A percentile compares a stretch with the other conserved stretches of the same genome.
These are phyloP conservation scores for Aphelenchoides besseyi DNA, from an alignment of 1,140 invertebrate species.

Conservation along the genomic window DNA sequence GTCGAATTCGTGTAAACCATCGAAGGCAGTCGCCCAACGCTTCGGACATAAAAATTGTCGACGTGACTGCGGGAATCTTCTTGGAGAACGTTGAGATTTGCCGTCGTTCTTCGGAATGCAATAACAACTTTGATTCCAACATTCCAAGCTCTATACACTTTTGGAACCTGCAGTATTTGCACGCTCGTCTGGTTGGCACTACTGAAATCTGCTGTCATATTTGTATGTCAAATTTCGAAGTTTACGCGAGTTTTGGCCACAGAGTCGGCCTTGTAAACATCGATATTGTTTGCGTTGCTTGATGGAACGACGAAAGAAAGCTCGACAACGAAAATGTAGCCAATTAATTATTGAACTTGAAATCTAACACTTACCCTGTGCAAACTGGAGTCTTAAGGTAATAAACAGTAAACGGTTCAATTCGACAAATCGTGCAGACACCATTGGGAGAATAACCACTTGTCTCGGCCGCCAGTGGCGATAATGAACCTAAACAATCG, in stretches of 20 bases:
- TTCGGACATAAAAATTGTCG: constrained; percentile 11
- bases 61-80: constrained; percentile 20
- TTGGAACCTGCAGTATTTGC: constrained; percentile 19
- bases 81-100: constrained; percentile 9
- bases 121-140: constrained; percentile 15
- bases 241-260: constrained; percentile 25
- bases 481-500: too few species aligned
- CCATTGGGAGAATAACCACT: too few species aligned
- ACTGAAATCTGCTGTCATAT: neutral
- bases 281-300: constrained; percentile 17
- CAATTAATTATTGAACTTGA: neutral
- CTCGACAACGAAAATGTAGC: neutral
- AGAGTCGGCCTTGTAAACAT: constrained; percentile 12
- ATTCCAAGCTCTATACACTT: constrained; percentile 16
- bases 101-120: constrained; percentile 15
- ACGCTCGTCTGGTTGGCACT: constrained; percentile 18
- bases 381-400: constrained; percentile 5
- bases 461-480: too few species aligned
- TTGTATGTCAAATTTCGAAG: neutral
- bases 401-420: constrained; percentile 11
- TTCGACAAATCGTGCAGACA: constrained; percentile 15
- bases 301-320: constrained; percentile 21
- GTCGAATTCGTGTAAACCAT: neutral
- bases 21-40: constrained; percentile 3
- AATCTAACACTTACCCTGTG: neutral